Base-by-base conservation (phyloP, 2,797 vertebrate genomes). In the Emys orbicularis region DNA sequence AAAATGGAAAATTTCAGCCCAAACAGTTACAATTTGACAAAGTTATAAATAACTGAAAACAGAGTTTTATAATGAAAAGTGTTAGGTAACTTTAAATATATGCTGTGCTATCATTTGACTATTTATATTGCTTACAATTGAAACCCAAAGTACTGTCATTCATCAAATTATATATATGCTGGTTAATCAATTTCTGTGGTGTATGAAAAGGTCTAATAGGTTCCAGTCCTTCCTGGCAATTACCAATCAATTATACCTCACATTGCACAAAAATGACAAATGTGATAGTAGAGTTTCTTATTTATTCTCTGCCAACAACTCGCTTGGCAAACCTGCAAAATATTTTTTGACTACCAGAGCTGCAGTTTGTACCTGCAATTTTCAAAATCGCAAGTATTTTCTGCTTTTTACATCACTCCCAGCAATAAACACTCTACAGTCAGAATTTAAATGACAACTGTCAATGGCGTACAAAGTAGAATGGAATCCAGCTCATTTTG, bases 271-370 rank as follows among this genome's bases (percentile, higher is more conserved):
- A 47, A 5, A 54, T 47, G 56, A 15, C n/a, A 80, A 18, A 68
- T 37, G 10, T 37, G 19, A 37, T 41, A 19, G 34, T 61, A 34
- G 31, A 65, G 34, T 65, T 34, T 34, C 59, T 61, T 65, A 18
- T 19, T 34, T 65, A 65, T 65, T 12, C 59, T 10, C 19, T 29
- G 16, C 50, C 47, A 37, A 23, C 29, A 34, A 87, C 84, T 37
- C 88, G 4, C 77, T 84, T 7, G 8, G 29, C 49, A 94, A 93
- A 92, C 47, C 79, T 87, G 54, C 52, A 93, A 89, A 94, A 84
- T 23, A 74, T 68, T 92, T 89, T 44, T 87, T 81, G 94, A n/a
- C 27, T 41, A 16, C 3, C 2, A 82, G 37, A 88, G 56, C n/a
- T 76, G 37, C 21, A 49, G 31, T 12, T 19, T 47, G 52, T 54